Evolutionary conservation across 2,888 invertebrate species (phyloP), one percentile per base, ranked within the genome.

Genomic region (Acanthosoma haemorrhoidale): DNA sequence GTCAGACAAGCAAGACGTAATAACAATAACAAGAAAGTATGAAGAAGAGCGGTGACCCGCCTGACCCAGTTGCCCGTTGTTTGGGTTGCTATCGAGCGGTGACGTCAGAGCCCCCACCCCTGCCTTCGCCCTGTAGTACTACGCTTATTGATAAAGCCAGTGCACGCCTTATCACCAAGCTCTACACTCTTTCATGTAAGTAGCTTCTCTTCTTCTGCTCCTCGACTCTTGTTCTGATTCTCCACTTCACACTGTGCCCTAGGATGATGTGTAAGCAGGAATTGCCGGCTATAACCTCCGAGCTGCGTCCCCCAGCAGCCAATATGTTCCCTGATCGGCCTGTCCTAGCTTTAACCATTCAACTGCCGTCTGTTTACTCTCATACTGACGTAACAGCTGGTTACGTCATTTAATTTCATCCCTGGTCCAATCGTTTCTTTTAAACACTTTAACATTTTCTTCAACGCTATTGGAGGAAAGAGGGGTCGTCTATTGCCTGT

Each of bases 41-140:
- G 29, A 51, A 25, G 51, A 21, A 13, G 25, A 13, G 16, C 21
- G 29, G 38, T 64, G 64, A 41, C 39, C 41, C 39, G 41, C 29
- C 41, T 64, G 64, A 64, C 64, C 64, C 64, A 64, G 39, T 64
- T 64, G 64, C 38, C 38, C 39, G 25, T 64, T 64, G 64, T 64
- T 64, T 64, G 64, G 64, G 64, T 64, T 64, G 39, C 41, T 64
- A 64, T 64, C 64, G 64, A 64, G 29, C 64, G 39, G 39, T 64
- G 64, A 64, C 64, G 64, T 64, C 64, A 64, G 15, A 29, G 15
- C 64, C 64, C 64, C 64, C 64, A 64, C 41, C 31, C 64, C 39
- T 29, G 36, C 59, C 16, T 4, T 29, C 64, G 64, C 64, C 64
- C 64, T 64, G 64, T 64, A 64, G 64, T 64, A 64, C 64, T 64